Evolutionary conservation across 2,888 invertebrate genomes (phyloP).

Genomic region (Gymnosoma rotundatum): DNA sequence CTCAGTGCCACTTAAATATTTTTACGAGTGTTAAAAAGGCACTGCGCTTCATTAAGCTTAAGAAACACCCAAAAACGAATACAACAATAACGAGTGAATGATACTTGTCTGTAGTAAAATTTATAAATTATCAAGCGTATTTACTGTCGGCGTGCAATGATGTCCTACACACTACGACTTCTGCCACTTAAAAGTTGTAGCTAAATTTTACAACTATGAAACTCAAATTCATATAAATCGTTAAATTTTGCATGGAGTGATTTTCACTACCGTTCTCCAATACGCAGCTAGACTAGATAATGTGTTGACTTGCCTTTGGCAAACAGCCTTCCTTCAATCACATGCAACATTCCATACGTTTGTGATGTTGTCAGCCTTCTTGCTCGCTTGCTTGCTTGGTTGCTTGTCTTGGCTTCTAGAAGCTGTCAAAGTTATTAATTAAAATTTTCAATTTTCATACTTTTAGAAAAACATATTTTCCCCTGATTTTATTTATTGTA

Average conservation of each 20-base stretch:
- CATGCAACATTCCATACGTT: constrained; percentile 5
- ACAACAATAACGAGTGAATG: constrained; percentile 5
- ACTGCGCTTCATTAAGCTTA: constrained; percentile 70
- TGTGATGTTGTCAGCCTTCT: constrained; percentile 15
- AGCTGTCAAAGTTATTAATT: constrained; percentile 68
- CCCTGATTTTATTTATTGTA: constrained; percentile 39
- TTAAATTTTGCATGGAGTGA: constrained; percentile 22
- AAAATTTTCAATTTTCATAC: constrained; percentile 65
- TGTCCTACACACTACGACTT: constrained; percentile 10
- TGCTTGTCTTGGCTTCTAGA: constrained; percentile 7
- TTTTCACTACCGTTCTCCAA: background rate
- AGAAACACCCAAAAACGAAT: constrained; percentile 58
- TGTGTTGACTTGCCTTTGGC: background rate
- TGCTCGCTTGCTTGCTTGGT: background rate
- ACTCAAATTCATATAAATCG: constrained; percentile 37
- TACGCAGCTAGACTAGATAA: background rate
- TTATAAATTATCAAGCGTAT: constrained; percentile 47
- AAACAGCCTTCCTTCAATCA: constrained; percentile 11
- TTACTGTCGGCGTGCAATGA: constrained; percentile 1
- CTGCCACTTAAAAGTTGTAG: constrained; percentile 35
- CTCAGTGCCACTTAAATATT: constrained; percentile 58
- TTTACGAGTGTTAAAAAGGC: constrained; percentile 68
- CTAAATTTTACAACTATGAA: constrained; percentile 42
- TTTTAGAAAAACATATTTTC: constrained; percentile 22
- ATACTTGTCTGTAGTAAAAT: constrained; percentile 39